phyloP scores from a whole-genome alignment of 1,140 invertebrate species.

The Reticulitermes speratus region DNA sequence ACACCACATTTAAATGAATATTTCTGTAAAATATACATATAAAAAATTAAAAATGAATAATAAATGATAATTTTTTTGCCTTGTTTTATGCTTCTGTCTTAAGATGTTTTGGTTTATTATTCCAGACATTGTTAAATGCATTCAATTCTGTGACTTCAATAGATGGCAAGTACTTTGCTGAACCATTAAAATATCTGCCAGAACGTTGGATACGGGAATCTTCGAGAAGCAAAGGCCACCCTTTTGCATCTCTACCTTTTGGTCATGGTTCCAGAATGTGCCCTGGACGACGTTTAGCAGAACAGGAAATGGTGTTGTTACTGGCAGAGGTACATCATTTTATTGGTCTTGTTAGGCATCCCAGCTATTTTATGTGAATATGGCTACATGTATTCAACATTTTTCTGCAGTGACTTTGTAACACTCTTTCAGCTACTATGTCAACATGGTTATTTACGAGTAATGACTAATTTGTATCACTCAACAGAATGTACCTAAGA shows the following conservation, averaged over 20 bases:
- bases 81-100: too few species aligned
- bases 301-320: conserved; percentile 43
- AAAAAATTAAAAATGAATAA: too few species aligned
- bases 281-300: conserved; percentile 46
- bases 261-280: conserved; percentile 48
- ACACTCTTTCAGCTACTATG: too few species aligned
- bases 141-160: conserved; percentile 47
- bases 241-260: conserved; percentile 45
- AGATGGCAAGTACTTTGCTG: conserved; percentile 49
- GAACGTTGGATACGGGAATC: conserved; percentile 51
- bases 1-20: not conserved
- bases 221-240: conserved; percentile 34
- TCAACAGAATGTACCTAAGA: too few species aligned
- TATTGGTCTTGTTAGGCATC: not conserved
- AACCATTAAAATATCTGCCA: conserved; percentile 48
- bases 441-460: too few species aligned
- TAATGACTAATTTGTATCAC: too few species aligned
- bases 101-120: conserved; percentile 24
- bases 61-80: too few species aligned
- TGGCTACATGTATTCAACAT: not conserved
- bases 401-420: not conserved
- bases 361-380: not conserved
- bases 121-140: conserved; percentile 50
- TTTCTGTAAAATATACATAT: too few species aligned
- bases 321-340: conserved; percentile 28